These are phyloP conservation scores for Lacanobia oleracea DNA, from an alignment of 2,888 invertebrate species.

Conservation along the genomic window DNA sequence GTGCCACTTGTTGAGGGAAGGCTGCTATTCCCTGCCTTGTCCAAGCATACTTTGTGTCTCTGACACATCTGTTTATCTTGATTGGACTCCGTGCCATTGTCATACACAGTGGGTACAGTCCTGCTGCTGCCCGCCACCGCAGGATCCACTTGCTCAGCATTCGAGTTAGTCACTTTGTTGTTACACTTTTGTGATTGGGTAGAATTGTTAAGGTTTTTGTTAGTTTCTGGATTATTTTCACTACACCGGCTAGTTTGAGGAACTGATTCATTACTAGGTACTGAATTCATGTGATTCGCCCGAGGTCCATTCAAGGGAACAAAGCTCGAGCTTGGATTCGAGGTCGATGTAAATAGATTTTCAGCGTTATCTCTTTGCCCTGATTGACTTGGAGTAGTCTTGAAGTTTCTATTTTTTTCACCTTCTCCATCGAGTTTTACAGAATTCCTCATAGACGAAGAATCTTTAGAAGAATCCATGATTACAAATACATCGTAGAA, in stretches of 20 bases:
- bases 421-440: slow-evolving; percentile 75
- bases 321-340: slow-evolving; percentile 76
- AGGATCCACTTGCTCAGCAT: slow-evolving; percentile 63
- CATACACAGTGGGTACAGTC: slow-evolving; percentile 68
- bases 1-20: slow-evolving; percentile 83
- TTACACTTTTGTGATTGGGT: slow-evolving; percentile 68
- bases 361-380: slow-evolving; percentile 75
- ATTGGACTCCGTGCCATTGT: slow-evolving; percentile 73
- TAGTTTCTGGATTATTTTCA: slow-evolving; percentile 70
- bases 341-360: slow-evolving; percentile 81
- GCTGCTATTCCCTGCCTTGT: slow-evolving; percentile 73
- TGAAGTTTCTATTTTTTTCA: slow-evolving; percentile 75
- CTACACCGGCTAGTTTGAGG: slow-evolving; percentile 67
- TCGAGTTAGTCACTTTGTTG: slow-evolving; percentile 68
- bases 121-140: slow-evolving; percentile 75
- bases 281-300: slow-evolving; percentile 67
- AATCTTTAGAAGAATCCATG: slow-evolving; percentile 85
- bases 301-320: slow-evolving; percentile 77
- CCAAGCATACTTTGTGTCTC: slow-evolving; percentile 79
- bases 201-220: slow-evolving; percentile 63
- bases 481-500: slow-evolving; percentile 76
- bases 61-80: slow-evolving; percentile 75
- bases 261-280: slow-evolving; percentile 70
- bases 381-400: slow-evolving; percentile 70
- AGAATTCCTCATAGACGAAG: slow-evolving; percentile 74